Conservation (phyloP, 2,888 invertebrate species). For the Cheilosia pagana region DNA sequence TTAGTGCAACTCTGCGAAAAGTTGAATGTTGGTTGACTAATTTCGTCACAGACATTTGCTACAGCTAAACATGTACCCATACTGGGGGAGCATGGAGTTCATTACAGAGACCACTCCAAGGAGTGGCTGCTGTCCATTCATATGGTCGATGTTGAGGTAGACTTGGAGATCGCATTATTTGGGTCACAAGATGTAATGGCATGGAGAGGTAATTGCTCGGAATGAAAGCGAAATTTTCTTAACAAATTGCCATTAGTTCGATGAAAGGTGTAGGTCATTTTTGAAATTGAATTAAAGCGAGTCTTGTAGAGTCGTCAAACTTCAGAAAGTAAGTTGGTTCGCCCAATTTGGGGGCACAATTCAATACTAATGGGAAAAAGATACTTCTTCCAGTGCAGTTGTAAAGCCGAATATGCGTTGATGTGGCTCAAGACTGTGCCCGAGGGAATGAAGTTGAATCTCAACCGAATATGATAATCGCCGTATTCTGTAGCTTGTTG, state of each 20-base stretch:
- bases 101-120: constrained; percentile 29
- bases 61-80: constrained; percentile 15
- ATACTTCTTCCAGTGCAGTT: too few relatives aligned
- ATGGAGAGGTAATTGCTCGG: constrained; percentile 12
- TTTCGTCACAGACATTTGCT: constrained; percentile 70
- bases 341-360: too few relatives aligned
- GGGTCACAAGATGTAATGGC: constrained; percentile 59
- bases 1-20: constrained; percentile 71
- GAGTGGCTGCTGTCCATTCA: constrained; percentile 58
- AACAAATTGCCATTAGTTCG: neutral
- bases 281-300: too few relatives aligned
- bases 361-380: too few relatives aligned
- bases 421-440: too few relatives aligned
- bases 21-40: constrained; percentile 68
- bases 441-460: too few relatives aligned
- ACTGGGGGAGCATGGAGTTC: constrained; percentile 25
- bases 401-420: too few relatives aligned
- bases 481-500: too few relatives aligned
- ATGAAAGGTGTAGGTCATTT: too few relatives aligned
- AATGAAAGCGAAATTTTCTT: neutral
- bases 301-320: too few relatives aligned
- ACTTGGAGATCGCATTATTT: constrained; percentile 37
- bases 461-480: too few relatives aligned
- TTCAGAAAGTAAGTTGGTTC: too few relatives aligned
- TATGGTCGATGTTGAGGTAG: constrained; percentile 15